phyloP scores from a whole-genome alignment of 23 tunicate species.

The Trididemnum miniatum region DNA sequence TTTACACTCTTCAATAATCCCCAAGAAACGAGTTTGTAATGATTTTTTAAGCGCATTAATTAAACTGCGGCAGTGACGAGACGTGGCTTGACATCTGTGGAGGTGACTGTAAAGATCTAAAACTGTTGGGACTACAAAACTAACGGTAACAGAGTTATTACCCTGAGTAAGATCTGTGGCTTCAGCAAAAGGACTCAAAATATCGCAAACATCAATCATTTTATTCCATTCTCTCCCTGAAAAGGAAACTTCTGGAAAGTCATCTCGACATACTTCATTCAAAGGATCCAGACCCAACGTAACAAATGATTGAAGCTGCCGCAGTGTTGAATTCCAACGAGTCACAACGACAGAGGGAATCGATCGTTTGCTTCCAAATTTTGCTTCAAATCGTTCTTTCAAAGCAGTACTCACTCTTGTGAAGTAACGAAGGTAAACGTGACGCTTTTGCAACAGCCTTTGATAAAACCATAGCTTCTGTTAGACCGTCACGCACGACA shows the following conservation, averaged over 20 bases:
- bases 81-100: conserved; percentile 9
- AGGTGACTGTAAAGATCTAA: conserved; percentile 44
- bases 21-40: not conserved
- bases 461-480: not conserved
- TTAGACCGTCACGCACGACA: conserved; percentile 13
- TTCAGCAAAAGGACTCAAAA: conserved; percentile 15
- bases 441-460: conserved; percentile 23
- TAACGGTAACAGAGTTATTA: conserved; percentile 27
- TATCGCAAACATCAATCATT: not conserved
- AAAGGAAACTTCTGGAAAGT: conserved; percentile 18
- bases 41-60: conserved; percentile 2
- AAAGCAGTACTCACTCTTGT: conserved; percentile 8
- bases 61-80: conserved; percentile 7
- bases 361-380: conserved; percentile 6
- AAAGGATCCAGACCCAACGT: conserved; percentile 5
- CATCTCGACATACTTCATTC: conserved; percentile 18
- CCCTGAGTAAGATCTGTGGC: conserved; percentile 19
- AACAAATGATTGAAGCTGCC: conserved; percentile 2
- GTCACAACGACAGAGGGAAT: conserved; percentile 2
- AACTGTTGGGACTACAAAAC: conserved; percentile 57
- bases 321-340: conserved; percentile 20
- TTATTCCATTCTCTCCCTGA: conserved; percentile 15
- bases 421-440: conserved; percentile 17
- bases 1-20: not conserved
- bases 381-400: conserved; percentile 11